Conservation (phyloP, 2,888 invertebrate genomes). For the Dryococelus australis region DNA sequence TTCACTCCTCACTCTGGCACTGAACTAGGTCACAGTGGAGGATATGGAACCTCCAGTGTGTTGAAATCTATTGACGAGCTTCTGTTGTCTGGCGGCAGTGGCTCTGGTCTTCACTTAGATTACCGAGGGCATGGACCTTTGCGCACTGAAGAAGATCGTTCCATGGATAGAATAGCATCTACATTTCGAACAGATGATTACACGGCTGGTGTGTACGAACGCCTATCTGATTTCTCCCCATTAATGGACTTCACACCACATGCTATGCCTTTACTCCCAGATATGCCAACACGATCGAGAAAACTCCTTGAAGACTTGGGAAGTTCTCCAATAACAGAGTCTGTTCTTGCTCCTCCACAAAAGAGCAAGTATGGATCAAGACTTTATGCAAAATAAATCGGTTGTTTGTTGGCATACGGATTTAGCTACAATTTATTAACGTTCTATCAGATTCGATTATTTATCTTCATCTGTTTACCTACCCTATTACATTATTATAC, state of each 20-base stretch:
- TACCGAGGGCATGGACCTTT: slow-evolving; percentile 45
- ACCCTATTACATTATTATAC: neutral
- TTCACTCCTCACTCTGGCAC: slow-evolving; percentile 44
- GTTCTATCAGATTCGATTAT: neutral
- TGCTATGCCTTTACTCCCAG: slow-evolving; percentile 66
- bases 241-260: slow-evolving; percentile 59
- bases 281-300: slow-evolving; percentile 64
- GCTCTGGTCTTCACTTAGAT: slow-evolving; percentile 47
- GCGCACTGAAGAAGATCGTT: slow-evolving; percentile 58
- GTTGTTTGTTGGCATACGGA: slow-evolving; percentile 25
- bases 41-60: slow-evolving; percentile 52
- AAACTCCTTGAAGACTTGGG: slow-evolving; percentile 61
- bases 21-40: slow-evolving; percentile 43
- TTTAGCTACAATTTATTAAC: neutral
- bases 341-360: slow-evolving; percentile 52
- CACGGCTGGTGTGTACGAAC: slow-evolving; percentile 58
- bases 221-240: slow-evolving; percentile 58
- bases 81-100: slow-evolving; percentile 52
- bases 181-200: slow-evolving; percentile 60
- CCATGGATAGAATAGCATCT: slow-evolving; percentile 60
- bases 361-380: slow-evolving; percentile 55
- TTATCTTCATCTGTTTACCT: neutral
- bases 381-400: slow-evolving; percentile 46
- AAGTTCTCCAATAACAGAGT: slow-evolving; percentile 56
- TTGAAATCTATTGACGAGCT: slow-evolving; percentile 59